phyloP scores from a whole-genome alignment of 2,888 invertebrate genomes.

The Tenthredo scrophulariae region DNA sequence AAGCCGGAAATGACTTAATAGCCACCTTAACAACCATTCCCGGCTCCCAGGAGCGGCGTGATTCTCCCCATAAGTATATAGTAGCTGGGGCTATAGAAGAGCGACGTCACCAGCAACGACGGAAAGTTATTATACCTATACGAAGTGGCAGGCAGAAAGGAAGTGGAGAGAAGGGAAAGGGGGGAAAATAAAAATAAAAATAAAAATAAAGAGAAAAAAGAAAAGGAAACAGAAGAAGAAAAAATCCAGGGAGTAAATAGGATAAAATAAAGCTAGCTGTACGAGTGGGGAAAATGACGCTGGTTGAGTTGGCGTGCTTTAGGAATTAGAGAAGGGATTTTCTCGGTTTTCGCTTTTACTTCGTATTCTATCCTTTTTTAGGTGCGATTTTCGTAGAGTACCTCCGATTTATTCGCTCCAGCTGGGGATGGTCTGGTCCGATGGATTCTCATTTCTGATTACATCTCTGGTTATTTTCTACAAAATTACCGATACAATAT shows the following conservation, averaged over 20 bases:
- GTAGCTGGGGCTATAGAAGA: conserved; percentile 1
- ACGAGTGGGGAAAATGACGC: conserved; percentile 29
- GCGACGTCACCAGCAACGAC: conserved; percentile 4
- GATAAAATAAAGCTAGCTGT: conserved; percentile 39
- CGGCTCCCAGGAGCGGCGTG: conserved; percentile 8
- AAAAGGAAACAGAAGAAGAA: neutral
- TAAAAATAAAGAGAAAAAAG: neutral
- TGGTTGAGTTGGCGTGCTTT: conserved; percentile 36
- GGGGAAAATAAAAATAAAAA: neutral
- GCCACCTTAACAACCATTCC: conserved; percentile 30
- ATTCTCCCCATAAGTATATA: conserved; percentile 16
- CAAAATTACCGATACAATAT: conserved; percentile 39
- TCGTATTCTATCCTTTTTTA: neutral
- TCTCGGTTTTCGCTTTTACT: neutral
- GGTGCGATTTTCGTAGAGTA: neutral
- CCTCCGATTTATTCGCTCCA: conserved; percentile 2
- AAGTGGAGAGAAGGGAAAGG: neutral
- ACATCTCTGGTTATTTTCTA: conserved; percentile 22
- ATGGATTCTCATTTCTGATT: neutral
- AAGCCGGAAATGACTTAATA: conserved; percentile 47
- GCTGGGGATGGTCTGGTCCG: neutral
- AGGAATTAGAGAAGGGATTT: conserved; percentile 35
- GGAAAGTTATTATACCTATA: neutral
- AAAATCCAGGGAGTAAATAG: conserved; percentile 20
- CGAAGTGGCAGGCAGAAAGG: neutral